Percentiles rank a stretch among this genome's conserved stretches.
phyloP scores from a whole-genome alignment of 2,797 vertebrate species.

The Manis crassicaudata region DNA sequence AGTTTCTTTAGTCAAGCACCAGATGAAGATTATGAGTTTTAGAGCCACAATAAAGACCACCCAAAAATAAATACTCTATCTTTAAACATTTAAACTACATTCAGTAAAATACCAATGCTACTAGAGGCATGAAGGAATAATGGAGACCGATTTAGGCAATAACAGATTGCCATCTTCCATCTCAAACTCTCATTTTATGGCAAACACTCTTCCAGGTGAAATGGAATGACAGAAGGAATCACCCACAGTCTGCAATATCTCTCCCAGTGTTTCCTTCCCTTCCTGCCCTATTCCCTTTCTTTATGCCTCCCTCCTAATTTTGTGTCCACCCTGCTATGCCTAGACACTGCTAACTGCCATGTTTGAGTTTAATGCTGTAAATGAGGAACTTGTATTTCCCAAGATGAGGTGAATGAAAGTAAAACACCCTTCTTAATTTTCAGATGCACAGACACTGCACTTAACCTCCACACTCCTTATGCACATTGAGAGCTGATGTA shows the following conservation, averaged over 20 bases:
- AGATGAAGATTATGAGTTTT: not conserved
- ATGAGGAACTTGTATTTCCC: not conserved
- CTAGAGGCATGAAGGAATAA: not conserved
- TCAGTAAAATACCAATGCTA: not conserved
- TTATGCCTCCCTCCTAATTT: not conserved
- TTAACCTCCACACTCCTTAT: not conserved
- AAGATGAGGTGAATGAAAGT: not conserved
- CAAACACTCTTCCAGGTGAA: not conserved
- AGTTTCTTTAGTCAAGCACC: not conserved
- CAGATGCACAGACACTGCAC: not conserved
- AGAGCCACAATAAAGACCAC: not conserved
- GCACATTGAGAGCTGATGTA: not conserved
- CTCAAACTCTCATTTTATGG: not conserved
- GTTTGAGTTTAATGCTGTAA: not conserved
- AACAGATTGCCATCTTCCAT: not conserved
- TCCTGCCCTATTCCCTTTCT: fast-evolving
- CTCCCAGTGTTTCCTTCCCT: not conserved
- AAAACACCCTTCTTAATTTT: not conserved
- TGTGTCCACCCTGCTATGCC: not conserved
- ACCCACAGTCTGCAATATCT: not conserved
- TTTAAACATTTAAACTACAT: not conserved
- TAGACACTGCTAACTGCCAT: not conserved
- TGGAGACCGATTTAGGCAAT: not conserved
- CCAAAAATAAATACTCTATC: not conserved
- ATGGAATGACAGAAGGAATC: not conserved